Conservation (phyloP, 1,140 invertebrate species). For the Penaeus japonicus region DNA sequence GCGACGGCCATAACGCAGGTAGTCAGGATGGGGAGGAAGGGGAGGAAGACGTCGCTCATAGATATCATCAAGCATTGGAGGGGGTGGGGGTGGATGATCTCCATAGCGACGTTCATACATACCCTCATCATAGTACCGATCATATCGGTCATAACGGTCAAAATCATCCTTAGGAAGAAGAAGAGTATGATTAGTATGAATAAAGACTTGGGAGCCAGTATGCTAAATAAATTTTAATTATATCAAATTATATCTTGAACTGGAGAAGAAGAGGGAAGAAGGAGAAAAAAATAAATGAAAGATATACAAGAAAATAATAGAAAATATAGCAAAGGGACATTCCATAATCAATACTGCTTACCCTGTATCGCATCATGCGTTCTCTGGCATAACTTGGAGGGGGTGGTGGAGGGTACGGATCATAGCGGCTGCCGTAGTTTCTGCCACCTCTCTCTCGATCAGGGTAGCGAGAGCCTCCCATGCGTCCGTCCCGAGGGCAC, state of each 20-base stretch:
- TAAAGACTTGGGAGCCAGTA: no score
- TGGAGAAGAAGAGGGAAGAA: no score
- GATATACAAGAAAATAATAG: no score
- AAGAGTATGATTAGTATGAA: no score
- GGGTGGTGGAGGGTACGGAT: constrained; percentile 53
- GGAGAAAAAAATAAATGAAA: no score
- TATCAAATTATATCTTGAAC: no score
- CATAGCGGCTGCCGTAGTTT: constrained; percentile 43
- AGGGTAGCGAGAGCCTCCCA: constrained; percentile 15
- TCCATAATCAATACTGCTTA: not conserved
- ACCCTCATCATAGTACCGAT: constrained; percentile 37
- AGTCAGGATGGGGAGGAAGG: not conserved
- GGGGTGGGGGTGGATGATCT: constrained; percentile 14
- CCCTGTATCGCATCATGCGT: constrained; percentile 57
- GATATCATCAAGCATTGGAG: not conserved
- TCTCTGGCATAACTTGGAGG: constrained; percentile 56
- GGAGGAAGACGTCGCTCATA: not conserved
- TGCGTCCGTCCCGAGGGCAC: constrained; percentile 51
- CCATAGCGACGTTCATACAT: constrained; percentile 43
- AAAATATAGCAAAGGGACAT: no score
- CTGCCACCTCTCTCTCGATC: constrained; percentile 42
- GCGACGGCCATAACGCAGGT: not conserved
- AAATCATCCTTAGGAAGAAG: constrained; percentile 36
- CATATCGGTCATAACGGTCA: constrained; percentile 41
- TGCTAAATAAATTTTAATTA: no score